phyloP scores from a whole-genome alignment of 35 echinoderm and acorn worm species.

The Apostichopus japonicus region DNA sequence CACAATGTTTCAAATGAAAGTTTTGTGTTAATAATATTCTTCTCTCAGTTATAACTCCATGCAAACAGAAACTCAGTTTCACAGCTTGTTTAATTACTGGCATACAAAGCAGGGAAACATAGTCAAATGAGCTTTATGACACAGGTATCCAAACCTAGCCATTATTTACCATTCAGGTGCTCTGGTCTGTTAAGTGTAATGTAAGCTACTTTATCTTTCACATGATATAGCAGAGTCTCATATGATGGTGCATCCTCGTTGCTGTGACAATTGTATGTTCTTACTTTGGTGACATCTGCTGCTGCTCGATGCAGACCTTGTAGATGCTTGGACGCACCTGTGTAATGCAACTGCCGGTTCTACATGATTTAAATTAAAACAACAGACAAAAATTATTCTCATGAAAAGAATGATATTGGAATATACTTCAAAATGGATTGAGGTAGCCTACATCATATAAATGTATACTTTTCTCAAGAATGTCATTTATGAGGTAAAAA shows the following conservation, averaged over 20 bases:
- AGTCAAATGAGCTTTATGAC: background rate
- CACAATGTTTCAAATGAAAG: too few species aligned
- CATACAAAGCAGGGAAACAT: background rate
- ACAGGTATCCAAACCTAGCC: too few species aligned
- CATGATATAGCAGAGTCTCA: constrained; percentile 62
- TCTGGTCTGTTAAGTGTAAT: constrained; percentile 77
- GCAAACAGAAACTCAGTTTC: too few species aligned
- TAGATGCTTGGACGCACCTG: background rate
- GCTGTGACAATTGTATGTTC: constrained; percentile 3
- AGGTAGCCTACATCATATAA: too few species aligned
- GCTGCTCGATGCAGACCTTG: background rate
- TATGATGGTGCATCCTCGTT: constrained; percentile 10
- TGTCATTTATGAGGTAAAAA: too few species aligned
- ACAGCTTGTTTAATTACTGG: too few species aligned
- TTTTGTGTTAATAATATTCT: too few species aligned
- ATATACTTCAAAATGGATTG: too few species aligned
- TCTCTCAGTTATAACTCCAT: too few species aligned
- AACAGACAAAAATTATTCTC: too few species aligned
- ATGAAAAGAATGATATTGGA: too few species aligned
- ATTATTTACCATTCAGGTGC: constrained; percentile 60
- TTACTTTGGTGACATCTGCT: background rate
- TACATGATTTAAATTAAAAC: background rate
- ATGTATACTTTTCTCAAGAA: too few species aligned
- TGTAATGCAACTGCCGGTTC: background rate
- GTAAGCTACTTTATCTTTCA: constrained; percentile 68